Evolutionary conservation across 1,140 invertebrate genomes (phyloP), one percentile per base, ranked within the genome.

Genomic region (Parapsyche elsis): DNA sequence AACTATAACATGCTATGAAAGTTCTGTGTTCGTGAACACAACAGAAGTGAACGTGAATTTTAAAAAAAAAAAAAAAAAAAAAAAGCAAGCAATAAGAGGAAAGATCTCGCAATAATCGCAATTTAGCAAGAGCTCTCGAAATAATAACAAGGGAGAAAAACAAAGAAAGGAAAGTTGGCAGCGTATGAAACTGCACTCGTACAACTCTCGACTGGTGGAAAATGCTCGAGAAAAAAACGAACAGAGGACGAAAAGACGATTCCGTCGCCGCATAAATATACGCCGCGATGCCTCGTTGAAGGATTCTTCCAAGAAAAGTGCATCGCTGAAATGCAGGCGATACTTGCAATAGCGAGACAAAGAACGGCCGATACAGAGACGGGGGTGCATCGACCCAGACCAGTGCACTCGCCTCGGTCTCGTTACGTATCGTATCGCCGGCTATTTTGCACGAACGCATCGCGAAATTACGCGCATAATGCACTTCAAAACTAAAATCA

Each of bases 311-410:
- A 10, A 53, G 49, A 53, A 53, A 53, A 53, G 49, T 53, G 49
- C 49, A 53, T 53, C 49, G 49, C 49, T 53, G 49, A 53, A 53
- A 53, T 53, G 49, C 49, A 53, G n/a, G 16, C 49, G 49, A 53
- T 53, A 53, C 16, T 53, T 10, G 30, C 30, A 38, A 38, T 38
- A 7, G 30, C 30, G 2, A 53, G 16, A 53, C 49, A 53, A 53
- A 53, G 10, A 53, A 53, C 16, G 49, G 49, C 12, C 12, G 49
- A 53, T 53, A 53, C 64, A 67, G 23, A 67, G n/a, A 26, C 64
- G 64, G 64, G n/a, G 64, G 64, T 67, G 64, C 64, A 67, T 67
- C 64, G 64, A 67, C 64, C 64, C 64, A 67, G 64, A 67, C 64
- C n/a, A n/a, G n/a, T 67, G 64, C 64, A 23, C 23, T 23, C 49